Conservation (phyloP, 1,140 invertebrate genomes). For the Proctacanthus coquilletti region DNA sequence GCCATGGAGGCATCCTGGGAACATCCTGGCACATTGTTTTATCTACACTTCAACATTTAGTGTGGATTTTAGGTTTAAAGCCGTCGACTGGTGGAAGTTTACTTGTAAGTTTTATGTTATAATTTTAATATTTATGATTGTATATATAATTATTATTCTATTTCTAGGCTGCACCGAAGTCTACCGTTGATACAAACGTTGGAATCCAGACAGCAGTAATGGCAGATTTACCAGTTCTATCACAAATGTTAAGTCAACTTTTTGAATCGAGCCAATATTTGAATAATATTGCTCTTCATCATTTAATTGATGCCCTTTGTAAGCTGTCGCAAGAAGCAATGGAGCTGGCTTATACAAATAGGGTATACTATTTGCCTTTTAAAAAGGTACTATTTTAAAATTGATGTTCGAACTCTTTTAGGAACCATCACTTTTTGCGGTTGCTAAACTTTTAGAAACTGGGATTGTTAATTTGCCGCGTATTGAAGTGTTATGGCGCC, state of each 20-base stretch:
- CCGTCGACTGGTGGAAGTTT: conserved; percentile 82
- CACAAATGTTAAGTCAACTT: conserved; percentile 79
- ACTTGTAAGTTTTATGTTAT: conserved; percentile 43
- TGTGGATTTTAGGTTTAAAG: conserved; percentile 95
- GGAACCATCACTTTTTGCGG: conserved; percentile 93
- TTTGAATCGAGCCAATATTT: conserved; percentile 91
- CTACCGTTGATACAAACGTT: conserved; percentile 64
- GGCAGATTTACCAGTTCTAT: conserved; percentile 86
- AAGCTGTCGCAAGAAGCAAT: conserved; percentile 93
- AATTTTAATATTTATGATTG: neutral
- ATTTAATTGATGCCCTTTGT: conserved; percentile 91
- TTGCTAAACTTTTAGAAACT: conserved; percentile 93
- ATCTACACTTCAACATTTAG: conserved; percentile 89
- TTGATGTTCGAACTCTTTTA: conserved; percentile 26
- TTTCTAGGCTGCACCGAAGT: conserved; percentile 29
- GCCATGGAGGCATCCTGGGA: conserved; percentile 81
- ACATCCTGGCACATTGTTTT: conserved; percentile 91
- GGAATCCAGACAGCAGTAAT: conserved; percentile 92
- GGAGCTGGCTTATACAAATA: conserved; percentile 89
- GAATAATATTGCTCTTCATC: conserved; percentile 88
- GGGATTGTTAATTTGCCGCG: conserved; percentile 86
- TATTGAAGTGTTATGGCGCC: conserved; percentile 90
- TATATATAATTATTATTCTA: conserved; percentile 1
- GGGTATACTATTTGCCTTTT: conserved; percentile 34
- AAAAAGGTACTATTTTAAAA: conserved; percentile 5